A percentile compares a stretch with the other conserved stretches of the same genome.
These are phyloP conservation scores for Acanthiza pusilla DNA, from an alignment of 2,797 vertebrate genomes.

Conservation along the genomic window DNA sequence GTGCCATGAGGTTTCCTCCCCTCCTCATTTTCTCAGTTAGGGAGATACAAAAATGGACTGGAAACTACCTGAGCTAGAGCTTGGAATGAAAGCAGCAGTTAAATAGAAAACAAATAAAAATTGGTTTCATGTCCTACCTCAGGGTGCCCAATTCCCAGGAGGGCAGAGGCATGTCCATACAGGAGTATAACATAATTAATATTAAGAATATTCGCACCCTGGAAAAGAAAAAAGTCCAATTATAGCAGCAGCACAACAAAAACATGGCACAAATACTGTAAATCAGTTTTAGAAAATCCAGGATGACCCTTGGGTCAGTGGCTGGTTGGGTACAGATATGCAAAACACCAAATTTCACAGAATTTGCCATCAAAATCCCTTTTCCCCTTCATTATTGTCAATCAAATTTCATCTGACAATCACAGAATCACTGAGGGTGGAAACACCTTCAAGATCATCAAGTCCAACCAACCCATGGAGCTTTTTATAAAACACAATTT, in stretches of 20 bases:
- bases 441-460: no score
- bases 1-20: neutral
- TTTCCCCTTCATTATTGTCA: neutral
- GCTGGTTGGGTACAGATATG: neutral
- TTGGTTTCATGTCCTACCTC: slow-evolving; percentile 74
- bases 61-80: neutral
- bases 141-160: slow-evolving; percentile 85
- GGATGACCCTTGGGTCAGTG: neutral
- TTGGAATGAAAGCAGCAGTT: neutral
- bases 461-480: no score
- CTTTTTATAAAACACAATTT: no score
- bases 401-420: neutral
- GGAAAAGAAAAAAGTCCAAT: neutral
- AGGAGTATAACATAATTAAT: slow-evolving; percentile 82
- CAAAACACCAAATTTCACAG: neutral
- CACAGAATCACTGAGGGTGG: no score
- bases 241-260: neutral
- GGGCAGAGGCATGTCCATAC: slow-evolving; percentile 83
- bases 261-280: neutral
- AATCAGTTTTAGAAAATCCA: neutral
- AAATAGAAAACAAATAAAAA: neutral
- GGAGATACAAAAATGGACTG: neutral
- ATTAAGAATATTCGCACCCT: slow-evolving; percentile 80
- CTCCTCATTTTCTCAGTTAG: neutral
- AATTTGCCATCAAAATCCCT: neutral